These are phyloP conservation scores for Octonoba sinensis DNA, from an alignment of 2,888 invertebrate genomes.

Conservation along the genomic window DNA sequence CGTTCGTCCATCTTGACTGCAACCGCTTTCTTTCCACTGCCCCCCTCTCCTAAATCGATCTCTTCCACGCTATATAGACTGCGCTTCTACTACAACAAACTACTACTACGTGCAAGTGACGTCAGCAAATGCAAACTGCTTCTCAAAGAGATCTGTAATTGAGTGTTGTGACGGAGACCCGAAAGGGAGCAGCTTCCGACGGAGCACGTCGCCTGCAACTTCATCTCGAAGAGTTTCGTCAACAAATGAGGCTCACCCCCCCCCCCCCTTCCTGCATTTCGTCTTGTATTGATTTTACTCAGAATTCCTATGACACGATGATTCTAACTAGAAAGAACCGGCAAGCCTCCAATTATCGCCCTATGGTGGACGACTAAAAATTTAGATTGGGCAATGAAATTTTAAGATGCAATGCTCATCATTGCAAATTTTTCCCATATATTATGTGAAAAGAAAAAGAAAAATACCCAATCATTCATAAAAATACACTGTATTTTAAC, in stretches of 20 bases:
- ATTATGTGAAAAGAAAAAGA: no score
- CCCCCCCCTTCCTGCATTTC: no score
- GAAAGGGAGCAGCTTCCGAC: background rate
- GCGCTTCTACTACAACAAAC: conserved; percentile 54
- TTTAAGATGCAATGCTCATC: no score
- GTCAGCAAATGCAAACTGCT: conserved; percentile 39
- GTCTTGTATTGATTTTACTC: background rate
- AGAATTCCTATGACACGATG: background rate
- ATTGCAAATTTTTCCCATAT: no score
- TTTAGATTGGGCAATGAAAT: no score
- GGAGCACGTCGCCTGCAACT: background rate
- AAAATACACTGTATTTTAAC: no score
- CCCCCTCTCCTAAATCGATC: conserved; percentile 23
- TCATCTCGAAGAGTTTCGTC: background rate
- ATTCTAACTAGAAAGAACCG: background rate
- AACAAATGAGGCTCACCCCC: background rate
- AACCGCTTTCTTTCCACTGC: conserved; percentile 35
- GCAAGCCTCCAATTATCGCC: background rate
- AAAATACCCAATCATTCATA: no score
- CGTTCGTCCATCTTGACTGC: conserved; percentile 58
- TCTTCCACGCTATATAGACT: conserved; percentile 7
- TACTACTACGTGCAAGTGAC: conserved; percentile 53
- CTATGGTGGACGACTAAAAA: background rate
- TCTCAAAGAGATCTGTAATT: conserved; percentile 11
- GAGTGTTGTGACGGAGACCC: background rate